Evolutionary conservation across 2,888 invertebrate species (phyloP), one percentile per base, ranked within the genome.

Genomic region (Drosophila mercatorum): DNA sequence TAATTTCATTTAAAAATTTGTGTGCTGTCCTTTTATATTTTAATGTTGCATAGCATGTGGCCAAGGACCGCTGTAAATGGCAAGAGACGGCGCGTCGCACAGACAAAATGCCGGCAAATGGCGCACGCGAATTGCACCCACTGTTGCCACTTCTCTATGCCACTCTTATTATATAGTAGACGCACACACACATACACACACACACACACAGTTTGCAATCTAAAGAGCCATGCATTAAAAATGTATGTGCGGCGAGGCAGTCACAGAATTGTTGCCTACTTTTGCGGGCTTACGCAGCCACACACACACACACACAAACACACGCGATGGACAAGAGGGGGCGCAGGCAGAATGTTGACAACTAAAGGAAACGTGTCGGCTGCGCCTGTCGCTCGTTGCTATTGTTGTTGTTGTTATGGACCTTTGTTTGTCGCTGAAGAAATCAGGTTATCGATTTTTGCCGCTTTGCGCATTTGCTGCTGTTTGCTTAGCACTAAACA

Each of bases 361-460:
- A 63, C 66, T 49, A 67, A 67, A 70, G 66, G 66, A 79, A 77
- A 58, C 71, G 70, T 74, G 66, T 79, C 76, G 70, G 51, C 63
- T 76, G 61, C 65, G 76, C 55, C 62, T 66, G 41, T 56, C 31
- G 56, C 12, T 31, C 22, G 14, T 12, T 28, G 22, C 2, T 22
- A 22, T 51, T 6, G 31, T 31, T 6, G 31, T 46, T 51, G 60
- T 47, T 52, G 60, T 22, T 52, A 8, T 53, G 82, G 71, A 47
- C 86, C 82, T 82, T 84, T 83, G 88, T 85, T 88, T 88, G 86
- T 68, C 63, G 73, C 66, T 76, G 68, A 66, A 75, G 85, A 87
- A 88, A 88, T 84, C 83, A 84, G 83, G 83, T 69, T 84, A 84
- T 84, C 83, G 83, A 84, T 88, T 84, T 84, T 83, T 75, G 61